Conservation (phyloP, 2,113 vertebrate species). For the Apeltes quadracus region DNA sequence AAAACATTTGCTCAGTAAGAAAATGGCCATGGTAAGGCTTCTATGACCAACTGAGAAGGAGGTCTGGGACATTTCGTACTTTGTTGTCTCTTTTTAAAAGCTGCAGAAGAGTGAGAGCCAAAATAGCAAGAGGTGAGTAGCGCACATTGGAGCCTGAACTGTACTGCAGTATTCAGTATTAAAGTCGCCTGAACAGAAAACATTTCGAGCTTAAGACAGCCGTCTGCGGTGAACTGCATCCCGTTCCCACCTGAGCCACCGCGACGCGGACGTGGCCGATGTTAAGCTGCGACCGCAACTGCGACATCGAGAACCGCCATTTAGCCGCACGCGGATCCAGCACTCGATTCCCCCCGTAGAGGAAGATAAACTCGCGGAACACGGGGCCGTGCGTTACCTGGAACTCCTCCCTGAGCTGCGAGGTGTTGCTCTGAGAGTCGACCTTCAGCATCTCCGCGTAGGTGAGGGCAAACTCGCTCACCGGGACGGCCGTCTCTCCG, state of each 20-base stretch:
- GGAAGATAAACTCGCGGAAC: no score
- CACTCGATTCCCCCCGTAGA: no score
- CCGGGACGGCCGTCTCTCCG: constrained; percentile 92
- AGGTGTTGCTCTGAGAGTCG: constrained; percentile 95
- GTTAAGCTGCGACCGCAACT: no score
- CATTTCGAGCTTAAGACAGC: no score
- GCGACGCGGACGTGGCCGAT: no score
- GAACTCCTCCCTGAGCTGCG: constrained; percentile 93
- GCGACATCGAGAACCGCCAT: no score
- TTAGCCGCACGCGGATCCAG: no score
- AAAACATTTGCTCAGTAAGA: background rate
- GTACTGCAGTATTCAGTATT: background rate
- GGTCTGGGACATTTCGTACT: background rate
- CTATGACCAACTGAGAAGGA: background rate
- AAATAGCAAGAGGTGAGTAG: background rate
- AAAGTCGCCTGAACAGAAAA: no score
- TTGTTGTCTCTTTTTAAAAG: background rate
- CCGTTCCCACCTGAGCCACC: background rate
- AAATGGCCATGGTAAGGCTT: background rate
- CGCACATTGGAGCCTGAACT: background rate
- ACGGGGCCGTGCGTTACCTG: constrained; percentile 86
- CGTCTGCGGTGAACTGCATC: background rate
- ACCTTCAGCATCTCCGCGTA: constrained; percentile 96
- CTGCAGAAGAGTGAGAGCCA: background rate
- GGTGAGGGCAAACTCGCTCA: constrained; percentile 89